Conservation (phyloP, 2,888 invertebrate genomes). For the Abrostola tripartita region DNA sequence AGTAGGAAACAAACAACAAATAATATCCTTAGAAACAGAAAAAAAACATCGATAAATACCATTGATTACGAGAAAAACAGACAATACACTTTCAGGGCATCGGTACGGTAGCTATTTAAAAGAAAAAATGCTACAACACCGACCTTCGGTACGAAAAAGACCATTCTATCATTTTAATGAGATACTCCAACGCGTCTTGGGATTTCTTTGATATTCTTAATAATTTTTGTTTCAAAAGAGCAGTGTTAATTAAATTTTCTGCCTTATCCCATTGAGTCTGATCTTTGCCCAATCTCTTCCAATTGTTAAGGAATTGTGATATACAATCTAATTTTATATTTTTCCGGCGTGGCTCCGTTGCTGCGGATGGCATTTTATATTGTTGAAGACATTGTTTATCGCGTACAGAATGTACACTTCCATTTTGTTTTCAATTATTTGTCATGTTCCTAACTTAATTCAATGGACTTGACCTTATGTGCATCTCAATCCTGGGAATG, state of each 20-base stretch:
- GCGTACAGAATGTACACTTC: background rate
- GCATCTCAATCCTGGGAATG: background rate
- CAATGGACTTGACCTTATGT: background rate
- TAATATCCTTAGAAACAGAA: slow-evolving; percentile 21
- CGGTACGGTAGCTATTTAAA: background rate
- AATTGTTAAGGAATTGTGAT: slow-evolving; percentile 29
- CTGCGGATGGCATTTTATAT: slow-evolving; percentile 13
- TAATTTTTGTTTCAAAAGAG: slow-evolving; percentile 36
- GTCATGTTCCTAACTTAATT: background rate
- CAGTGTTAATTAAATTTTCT: slow-evolving; percentile 50
- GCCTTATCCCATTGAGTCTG: slow-evolving; percentile 34
- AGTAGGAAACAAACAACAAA: slow-evolving; percentile 28
- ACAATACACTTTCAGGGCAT: slow-evolving; percentile 8
- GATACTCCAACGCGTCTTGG: slow-evolving; percentile 24
- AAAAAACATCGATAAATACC: slow-evolving; percentile 23
- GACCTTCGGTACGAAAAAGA: slow-evolving; percentile 22
- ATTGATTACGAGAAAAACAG: background rate
- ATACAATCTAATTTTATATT: slow-evolving; percentile 37
- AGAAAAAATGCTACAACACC: slow-evolving; percentile 17
- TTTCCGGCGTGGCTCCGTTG: slow-evolving; percentile 17
- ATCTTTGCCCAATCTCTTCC: slow-evolving; percentile 39
- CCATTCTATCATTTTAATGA: slow-evolving; percentile 43
- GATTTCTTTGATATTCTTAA: slow-evolving; percentile 37
- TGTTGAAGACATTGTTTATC: background rate
- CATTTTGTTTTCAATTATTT: slow-evolving; percentile 2